These are phyloP conservation scores for Indri indri DNA, from an alignment of 2,113 vertebrate genomes.

Conservation along the genomic window DNA sequence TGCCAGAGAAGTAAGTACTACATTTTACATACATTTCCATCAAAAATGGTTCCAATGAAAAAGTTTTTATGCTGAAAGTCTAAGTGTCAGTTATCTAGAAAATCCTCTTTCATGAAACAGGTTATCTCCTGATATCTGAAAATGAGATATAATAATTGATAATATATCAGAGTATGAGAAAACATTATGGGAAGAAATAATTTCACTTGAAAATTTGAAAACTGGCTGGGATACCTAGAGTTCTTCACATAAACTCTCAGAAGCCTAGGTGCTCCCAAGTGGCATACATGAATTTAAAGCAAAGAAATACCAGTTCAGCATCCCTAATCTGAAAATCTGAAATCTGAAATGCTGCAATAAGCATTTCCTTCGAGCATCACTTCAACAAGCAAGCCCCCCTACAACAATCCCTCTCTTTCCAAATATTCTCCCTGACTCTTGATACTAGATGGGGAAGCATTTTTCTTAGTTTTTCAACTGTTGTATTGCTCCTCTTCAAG, in stretches of 20 bases:
- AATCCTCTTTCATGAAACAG: neutral
- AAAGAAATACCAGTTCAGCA: neutral
- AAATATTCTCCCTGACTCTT: neutral
- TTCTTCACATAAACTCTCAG: neutral
- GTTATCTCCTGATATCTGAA: slow-evolving; percentile 4
- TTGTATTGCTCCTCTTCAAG: neutral
- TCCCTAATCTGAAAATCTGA: neutral
- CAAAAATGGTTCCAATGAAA: neutral
- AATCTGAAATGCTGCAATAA: neutral
- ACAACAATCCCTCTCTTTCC: neutral
- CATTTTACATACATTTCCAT: neutral
- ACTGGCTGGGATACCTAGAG: neutral
- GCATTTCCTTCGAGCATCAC: neutral
- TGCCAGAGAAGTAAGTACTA: neutral
- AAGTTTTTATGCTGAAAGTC: neutral
- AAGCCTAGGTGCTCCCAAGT: neutral
- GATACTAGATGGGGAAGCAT: neutral
- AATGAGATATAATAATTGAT: neutral
- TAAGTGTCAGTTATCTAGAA: neutral
- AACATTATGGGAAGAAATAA: neutral
- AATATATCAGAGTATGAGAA: neutral
- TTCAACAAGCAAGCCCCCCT: neutral
- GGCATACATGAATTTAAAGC: neutral
- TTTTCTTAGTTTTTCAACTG: neutral
- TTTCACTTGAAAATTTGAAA: slow-evolving; percentile 18